Conservation (phyloP, 64 coral and sea anemone genomes). For the Pachyseris speciosa region DNA sequence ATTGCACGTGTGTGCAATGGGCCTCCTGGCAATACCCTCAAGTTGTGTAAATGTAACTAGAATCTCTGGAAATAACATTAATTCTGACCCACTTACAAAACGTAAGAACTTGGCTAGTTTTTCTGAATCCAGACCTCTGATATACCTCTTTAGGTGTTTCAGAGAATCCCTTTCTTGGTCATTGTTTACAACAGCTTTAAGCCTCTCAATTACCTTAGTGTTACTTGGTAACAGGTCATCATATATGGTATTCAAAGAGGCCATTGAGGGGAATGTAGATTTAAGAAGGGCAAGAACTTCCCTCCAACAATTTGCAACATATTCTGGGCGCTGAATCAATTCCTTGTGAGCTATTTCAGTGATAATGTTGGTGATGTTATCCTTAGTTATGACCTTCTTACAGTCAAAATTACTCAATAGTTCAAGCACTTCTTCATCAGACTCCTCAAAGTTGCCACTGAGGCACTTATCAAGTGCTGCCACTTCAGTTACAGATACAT, state of each 20-base stretch:
- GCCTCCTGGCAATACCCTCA: constrained; percentile 33
- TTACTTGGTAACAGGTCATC: neutral
- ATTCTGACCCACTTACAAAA: constrained; percentile 59
- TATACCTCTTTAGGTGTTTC: constrained; percentile 38
- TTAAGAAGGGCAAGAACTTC: no score
- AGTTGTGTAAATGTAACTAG: constrained; percentile 56
- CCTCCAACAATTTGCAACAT: constrained; percentile 32
- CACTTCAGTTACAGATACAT: neutral
- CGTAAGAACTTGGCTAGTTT: constrained; percentile 57
- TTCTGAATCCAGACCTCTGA: constrained; percentile 43
- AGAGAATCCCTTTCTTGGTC: constrained; percentile 13
- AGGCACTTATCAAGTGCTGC: neutral
- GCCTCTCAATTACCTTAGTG: neutral
- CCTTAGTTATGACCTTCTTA: neutral
- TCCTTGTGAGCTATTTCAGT: constrained; percentile 47
- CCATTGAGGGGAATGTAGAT: neutral
- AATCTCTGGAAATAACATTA: constrained; percentile 18
- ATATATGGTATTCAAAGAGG: neutral
- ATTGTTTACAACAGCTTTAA: neutral
- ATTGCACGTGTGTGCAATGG: constrained; percentile 58
- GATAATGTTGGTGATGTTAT: neutral
- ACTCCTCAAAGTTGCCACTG: neutral
- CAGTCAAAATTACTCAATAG: constrained; percentile 43
- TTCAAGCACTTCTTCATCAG: neutral
- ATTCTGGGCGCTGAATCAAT: constrained; percentile 15